phyloP scores from a whole-genome alignment of 2,113 vertebrate genomes.

The Tauraco erythrolophus region DNA sequence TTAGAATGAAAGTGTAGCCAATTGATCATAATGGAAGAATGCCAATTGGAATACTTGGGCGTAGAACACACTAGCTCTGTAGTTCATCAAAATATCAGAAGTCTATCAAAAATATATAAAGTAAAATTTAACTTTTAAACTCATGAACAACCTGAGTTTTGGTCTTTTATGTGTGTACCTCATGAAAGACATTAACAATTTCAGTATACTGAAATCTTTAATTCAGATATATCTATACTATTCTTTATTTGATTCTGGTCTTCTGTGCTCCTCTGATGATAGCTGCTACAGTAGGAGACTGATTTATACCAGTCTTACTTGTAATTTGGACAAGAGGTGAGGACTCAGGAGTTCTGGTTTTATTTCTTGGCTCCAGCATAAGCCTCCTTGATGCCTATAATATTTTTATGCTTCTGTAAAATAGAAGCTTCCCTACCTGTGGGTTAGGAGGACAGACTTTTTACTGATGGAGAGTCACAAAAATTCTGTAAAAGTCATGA shows the following conservation, averaged over 20 bases:
- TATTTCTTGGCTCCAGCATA: neutral
- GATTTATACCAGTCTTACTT: neutral
- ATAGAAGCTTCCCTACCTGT: neutral
- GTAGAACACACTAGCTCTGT: neutral
- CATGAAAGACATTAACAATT: neutral
- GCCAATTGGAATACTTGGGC: neutral
- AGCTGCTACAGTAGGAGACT: neutral
- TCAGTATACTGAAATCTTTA: neutral
- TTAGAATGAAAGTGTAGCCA: neutral
- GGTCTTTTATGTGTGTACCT: neutral
- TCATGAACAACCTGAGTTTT: neutral
- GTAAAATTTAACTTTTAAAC: neutral
- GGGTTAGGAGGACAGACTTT: neutral
- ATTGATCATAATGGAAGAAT: neutral
- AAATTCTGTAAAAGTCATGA: neutral
- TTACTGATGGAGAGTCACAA: neutral
- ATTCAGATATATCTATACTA: neutral
- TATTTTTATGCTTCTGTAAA: neutral
- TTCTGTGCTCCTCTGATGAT: neutral
- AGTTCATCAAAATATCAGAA: neutral
- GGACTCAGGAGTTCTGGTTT: neutral
- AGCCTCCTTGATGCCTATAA: neutral
- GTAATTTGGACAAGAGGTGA: neutral
- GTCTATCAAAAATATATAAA: neutral
- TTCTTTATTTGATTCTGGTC: neutral